These are phyloP conservation scores for Morinoia aosen DNA, from an alignment of 2,888 invertebrate genomes.

Conservation along the genomic window DNA sequence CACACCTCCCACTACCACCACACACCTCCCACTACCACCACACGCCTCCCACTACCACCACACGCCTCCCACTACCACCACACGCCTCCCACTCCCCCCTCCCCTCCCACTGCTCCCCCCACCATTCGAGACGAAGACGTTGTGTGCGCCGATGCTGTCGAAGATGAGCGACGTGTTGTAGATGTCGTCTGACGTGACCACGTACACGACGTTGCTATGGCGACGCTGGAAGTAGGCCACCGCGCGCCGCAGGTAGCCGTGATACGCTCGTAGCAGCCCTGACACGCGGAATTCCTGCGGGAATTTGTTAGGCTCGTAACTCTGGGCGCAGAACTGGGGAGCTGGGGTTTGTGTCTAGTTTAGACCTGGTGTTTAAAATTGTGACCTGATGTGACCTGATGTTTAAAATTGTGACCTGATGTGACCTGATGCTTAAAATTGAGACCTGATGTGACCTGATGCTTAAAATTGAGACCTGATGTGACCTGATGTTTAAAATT, in stretches of 20 bases:
- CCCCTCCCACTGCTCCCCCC: neutral
- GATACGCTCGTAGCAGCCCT: neutral
- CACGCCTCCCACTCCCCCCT: neutral
- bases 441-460: no score
- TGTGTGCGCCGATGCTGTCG: slow-evolving; percentile 14
- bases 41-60: neutral
- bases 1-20: neutral
- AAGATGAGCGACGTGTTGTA: slow-evolving; percentile 56
- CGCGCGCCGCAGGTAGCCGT: slow-evolving; percentile 60
- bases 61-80: neutral
- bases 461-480: no score
- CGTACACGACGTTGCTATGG: slow-evolving; percentile 59
- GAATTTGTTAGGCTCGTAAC: neutral
- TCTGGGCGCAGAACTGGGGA: no score
- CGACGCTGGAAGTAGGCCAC: slow-evolving; percentile 61
- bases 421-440: no score
- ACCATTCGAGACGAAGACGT: slow-evolving; percentile 49
- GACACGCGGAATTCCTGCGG: slow-evolving; percentile 64
- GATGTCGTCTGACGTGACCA: slow-evolving; percentile 67
- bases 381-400: no score
- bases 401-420: no score
- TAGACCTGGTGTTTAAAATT: no score
- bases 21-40: neutral
- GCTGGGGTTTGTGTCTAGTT: neutral
- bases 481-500: no score